Percentiles rank a stretch among this genome's conserved stretches.
Conservation (phyloP, 2,797 vertebrate species). For the Myiotriccus ornatus region DNA sequence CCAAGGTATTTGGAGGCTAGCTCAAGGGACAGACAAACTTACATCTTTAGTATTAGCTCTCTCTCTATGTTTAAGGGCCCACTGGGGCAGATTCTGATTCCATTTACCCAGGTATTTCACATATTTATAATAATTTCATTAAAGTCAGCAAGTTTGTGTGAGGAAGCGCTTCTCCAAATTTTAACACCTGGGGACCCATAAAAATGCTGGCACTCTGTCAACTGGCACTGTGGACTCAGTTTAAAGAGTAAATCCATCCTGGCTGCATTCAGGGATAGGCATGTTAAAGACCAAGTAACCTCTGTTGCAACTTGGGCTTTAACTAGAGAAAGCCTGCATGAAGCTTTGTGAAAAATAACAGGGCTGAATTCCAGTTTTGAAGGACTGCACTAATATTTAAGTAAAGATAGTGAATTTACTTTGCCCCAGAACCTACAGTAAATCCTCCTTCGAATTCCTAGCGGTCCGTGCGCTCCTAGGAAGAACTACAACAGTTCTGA, state of each 20-base stretch:
- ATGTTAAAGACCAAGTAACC: background rate
- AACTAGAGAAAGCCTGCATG: background rate
- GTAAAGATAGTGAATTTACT: background rate
- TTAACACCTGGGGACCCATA: background rate
- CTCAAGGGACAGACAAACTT: background rate
- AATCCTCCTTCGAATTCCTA: background rate
- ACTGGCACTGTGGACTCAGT: background rate
- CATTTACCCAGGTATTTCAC: background rate
- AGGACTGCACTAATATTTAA: background rate
- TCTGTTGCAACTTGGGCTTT: background rate
- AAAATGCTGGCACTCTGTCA: background rate
- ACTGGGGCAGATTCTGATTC: background rate
- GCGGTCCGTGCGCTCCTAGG: fast-evolving
- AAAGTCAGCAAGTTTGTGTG: background rate
- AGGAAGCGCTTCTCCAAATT: background rate
- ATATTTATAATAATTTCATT: background rate
- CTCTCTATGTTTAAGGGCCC: background rate
- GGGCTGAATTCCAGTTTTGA: background rate
- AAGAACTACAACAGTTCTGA: background rate
- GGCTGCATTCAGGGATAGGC: background rate
- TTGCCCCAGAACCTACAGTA: background rate
- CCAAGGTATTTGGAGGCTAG: background rate
- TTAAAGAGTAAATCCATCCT: background rate
- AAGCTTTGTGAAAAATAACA: background rate
- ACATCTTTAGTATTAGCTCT: background rate